These are phyloP conservation scores for Drosophila ohnishii DNA, from an alignment of 1,140 invertebrate species.

Conservation along the genomic window DNA sequence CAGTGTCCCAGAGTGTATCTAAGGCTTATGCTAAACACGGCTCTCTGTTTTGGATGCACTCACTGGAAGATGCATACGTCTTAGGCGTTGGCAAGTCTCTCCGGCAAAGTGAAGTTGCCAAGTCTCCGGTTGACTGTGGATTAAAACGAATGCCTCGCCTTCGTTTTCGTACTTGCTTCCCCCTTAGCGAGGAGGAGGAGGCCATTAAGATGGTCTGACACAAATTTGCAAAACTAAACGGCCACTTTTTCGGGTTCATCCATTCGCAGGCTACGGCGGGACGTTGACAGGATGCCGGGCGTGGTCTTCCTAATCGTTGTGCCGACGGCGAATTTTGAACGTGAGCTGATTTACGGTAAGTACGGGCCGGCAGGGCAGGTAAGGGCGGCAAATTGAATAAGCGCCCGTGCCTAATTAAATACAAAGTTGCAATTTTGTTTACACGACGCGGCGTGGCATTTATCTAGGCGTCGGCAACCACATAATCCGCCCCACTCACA, in stretches of 20 bases:
- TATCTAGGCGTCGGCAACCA: slow-evolving; percentile 50
- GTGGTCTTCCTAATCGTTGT: slow-evolving; percentile 86
- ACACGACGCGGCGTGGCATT: slow-evolving; percentile 49
- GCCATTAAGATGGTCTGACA: slow-evolving; percentile 16
- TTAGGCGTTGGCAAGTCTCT: slow-evolving; percentile 26
- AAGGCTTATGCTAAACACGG: slow-evolving; percentile 20
- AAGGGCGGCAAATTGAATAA: slow-evolving; percentile 60
- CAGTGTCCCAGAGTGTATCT: slow-evolving; percentile 1
- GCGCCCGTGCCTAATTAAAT: slow-evolving; percentile 71
- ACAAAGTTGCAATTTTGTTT: slow-evolving; percentile 73
- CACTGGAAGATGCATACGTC: slow-evolving; percentile 25
- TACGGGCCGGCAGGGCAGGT: slow-evolving; percentile 2
- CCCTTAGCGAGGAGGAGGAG: not conserved
- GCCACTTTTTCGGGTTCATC: slow-evolving; percentile 50
- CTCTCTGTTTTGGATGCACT: slow-evolving; percentile 16
- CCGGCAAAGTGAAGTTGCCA: slow-evolving; percentile 6
- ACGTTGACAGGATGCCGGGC: slow-evolving; percentile 81
- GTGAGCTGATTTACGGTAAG: slow-evolving; percentile 84
- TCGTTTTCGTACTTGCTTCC: not conserved
- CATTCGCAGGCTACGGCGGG: slow-evolving; percentile 32
- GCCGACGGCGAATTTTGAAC: slow-evolving; percentile 85
- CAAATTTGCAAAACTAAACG: slow-evolving; percentile 60
- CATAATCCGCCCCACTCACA: slow-evolving; percentile 25
- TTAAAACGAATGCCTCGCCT: slow-evolving; percentile 35
- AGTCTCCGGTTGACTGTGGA: slow-evolving; percentile 19